Base-by-base conservation (phyloP, 2,113 vertebrate genomes). In the Solea solea region DNA sequence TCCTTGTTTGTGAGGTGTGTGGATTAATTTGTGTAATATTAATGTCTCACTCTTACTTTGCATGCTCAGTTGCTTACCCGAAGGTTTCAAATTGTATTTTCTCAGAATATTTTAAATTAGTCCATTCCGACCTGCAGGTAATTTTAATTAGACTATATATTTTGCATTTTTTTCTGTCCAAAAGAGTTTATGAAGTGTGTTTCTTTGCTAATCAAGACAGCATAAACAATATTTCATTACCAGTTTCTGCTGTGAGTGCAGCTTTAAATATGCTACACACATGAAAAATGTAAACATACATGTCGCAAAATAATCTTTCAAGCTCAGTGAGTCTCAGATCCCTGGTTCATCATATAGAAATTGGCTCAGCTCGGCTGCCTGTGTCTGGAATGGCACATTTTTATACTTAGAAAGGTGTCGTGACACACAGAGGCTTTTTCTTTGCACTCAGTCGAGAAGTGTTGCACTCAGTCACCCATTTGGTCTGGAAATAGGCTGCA, bases 401-500 rank as follows among this genome's bases (percentile, higher is more conserved):
- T 65, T 63, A 59, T 76, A 74, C 50, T 62, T 52, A 66, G 68
- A 80, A 64, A 66, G 55, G 60, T 75, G 57, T 81, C 71, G 66
- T 69, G 78, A 78, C 74, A 73, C 71, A 78, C 39, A 80, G 58
- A 61, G 59, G 51, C n/a, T 58, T 75, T 69, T 60, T 72, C 64
- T 81, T 76, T 51, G 57, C 68, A 61, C 68, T 83, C 71, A 41
- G 69, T 25, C 15, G 51, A 68, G 57, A 81, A 61, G 52, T 60
- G 56, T 21, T 70, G 15, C 45, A 69, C 60, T 83, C 71, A 69
- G 70, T 69, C 69, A 72, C 25, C 63, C 73, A 67, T 69, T 54
- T 72, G 34, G 51, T 69, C 57, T 56, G 69, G 34, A 80, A 78
- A 75, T 64, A 13, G 71, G 55, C 72, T 51, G 11, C 21, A 21